Base-by-base conservation (phyloP, 2,113 vertebrate genomes). In the Lucifuga dentata region DNA sequence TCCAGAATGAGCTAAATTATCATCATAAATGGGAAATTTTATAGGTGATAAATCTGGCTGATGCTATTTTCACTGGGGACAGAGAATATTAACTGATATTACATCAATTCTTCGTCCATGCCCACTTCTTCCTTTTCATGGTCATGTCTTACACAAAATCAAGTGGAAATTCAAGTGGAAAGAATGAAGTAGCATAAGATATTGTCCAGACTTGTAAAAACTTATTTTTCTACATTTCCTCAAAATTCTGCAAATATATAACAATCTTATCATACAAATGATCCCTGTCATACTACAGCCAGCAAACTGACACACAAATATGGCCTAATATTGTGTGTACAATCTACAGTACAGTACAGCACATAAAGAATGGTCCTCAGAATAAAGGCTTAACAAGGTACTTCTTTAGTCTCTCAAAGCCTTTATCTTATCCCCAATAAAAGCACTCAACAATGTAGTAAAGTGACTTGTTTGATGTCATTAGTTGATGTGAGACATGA, bases 401-500 rank as follows among this genome's bases (percentile, higher is more conserved):
- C 12, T 29, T 68, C 57, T 72, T 82, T 69, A 23, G 61, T 41
- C 57, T 68, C 44, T 50, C 21, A n/a, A n/a, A n/a, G n/a, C n/a
- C n/a, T n/a, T n/a, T n/a, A n/a, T n/a, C n/a, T n/a, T n/a, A n/a
- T n/a, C 62, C 29, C 32, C 24, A 13, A 59, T 86, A 74, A 86
- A 84, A 70, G 46, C 68, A 23, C 48, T 78, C 58, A 64, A 84
- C 82, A 80, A 59, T 62, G 80, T 53, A 70, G 68, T 85, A 82
- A 86, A 88, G 75, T 78, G 82, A 79, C 74, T 83, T 65, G 8
- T 72, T 83, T 62, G 7, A 55, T 15, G 63, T 52, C 62, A 71
- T 84, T 69, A 87, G 62, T 69, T 48, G 83, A 78, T 72, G 80
- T 86, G 85, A 79, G 83, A 87, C 79, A 81, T 52, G 66, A 76